These are phyloP conservation scores for Colletes collaris DNA, from an alignment of 2,888 invertebrate genomes.

Conservation along the genomic window DNA sequence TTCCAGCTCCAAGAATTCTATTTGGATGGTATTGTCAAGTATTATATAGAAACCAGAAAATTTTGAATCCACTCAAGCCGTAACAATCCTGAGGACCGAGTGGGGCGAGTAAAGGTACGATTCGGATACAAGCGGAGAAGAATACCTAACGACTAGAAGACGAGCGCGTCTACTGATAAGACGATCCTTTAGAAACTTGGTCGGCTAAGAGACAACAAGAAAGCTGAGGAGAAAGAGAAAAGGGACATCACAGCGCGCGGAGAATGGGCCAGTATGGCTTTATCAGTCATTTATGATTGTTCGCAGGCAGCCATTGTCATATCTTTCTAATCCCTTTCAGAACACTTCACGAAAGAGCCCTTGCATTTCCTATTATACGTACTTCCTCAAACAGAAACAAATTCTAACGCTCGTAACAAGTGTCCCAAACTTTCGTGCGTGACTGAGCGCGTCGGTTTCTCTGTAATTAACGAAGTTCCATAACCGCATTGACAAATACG, in stretches of 20 bases:
- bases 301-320: slow-evolving; percentile 7
- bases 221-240: slow-evolving; percentile 33
- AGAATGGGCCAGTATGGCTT: slow-evolving; percentile 38
- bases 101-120: background rate
- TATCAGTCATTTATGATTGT: slow-evolving; percentile 68
- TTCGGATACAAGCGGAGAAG: slow-evolving; percentile 45
- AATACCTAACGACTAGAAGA: slow-evolving; percentile 76
- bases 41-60: background rate
- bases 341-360: slow-evolving; percentile 8
- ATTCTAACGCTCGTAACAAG: slow-evolving; percentile 8
- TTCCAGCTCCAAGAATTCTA: no score
- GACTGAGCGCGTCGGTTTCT: background rate
- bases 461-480: slow-evolving; percentile 38
- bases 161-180: slow-evolving; percentile 72
- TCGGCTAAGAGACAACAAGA: slow-evolving; percentile 49
- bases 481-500: slow-evolving; percentile 41
- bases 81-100: slow-evolving; percentile 20
- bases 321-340: background rate
- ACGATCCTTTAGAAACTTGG: slow-evolving; percentile 58
- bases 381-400: slow-evolving; percentile 17
- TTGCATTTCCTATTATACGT: background rate
- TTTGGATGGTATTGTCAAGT: no score
- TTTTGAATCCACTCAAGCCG: slow-evolving; percentile 12
- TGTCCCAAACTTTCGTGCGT: slow-evolving; percentile 4
- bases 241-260: background rate